Evolutionary conservation across 2,797 vertebrate genomes (phyloP).

Genomic region (Rhinophrynus dorsalis): DNA sequence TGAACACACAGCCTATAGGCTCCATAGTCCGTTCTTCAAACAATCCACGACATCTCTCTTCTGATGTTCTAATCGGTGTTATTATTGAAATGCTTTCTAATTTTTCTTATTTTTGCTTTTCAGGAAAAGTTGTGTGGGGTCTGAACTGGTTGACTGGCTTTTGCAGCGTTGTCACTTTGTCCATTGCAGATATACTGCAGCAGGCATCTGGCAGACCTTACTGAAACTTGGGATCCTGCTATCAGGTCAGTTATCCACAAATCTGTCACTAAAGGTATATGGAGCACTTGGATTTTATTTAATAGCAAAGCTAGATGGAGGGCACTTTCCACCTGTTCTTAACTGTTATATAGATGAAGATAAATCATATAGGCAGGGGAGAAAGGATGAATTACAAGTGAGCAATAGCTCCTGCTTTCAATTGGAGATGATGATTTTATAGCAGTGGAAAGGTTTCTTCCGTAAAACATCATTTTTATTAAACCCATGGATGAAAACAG

Average conservation of each 20-base stretch:
- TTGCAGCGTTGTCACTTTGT: constrained; percentile 90
- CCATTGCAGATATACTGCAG: constrained; percentile 84
- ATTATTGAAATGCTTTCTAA: no score
- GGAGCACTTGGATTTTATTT: background rate
- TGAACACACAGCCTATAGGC: no score
- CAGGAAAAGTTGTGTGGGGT: constrained; percentile 91
- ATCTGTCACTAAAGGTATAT: background rate
- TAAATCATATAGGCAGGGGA: background rate
- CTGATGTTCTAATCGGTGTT: no score
- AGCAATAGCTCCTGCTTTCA: no score
- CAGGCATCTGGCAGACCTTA: constrained; percentile 92
- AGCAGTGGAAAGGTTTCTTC: no score
- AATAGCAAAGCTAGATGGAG: background rate
- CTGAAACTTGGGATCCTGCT: constrained; percentile 93
- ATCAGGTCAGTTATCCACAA: constrained; percentile 77
- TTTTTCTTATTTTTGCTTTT: constrained; percentile 51
- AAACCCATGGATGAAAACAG: no score
- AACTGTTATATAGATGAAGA: constrained; percentile 9
- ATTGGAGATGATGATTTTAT: no score
- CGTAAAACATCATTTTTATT: no score
- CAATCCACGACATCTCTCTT: no score
- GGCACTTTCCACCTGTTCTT: constrained; percentile 6
- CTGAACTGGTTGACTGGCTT: constrained; percentile 95
- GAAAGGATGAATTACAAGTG: no score
- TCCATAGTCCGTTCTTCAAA: no score